Evolutionary conservation across 2,888 invertebrate species (phyloP).

Genomic region (Exephanes ischioxanthus): DNA sequence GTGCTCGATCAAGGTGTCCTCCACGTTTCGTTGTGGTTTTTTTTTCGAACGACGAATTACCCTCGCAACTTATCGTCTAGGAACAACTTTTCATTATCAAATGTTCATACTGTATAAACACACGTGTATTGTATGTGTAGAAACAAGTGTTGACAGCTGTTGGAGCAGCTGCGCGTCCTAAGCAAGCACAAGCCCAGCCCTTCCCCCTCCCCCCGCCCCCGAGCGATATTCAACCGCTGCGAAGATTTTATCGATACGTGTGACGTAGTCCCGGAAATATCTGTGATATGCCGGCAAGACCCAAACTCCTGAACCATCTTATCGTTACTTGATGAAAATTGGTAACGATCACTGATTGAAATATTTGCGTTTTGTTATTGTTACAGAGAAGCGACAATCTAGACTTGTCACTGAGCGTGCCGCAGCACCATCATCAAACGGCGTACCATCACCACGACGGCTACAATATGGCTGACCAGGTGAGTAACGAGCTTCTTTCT

Average conservation of each 20-base stretch:
- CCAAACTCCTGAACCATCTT: background rate
- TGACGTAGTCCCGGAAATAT: background rate
- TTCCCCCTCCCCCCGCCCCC: conserved; percentile 32
- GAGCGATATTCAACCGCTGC: conserved; percentile 24
- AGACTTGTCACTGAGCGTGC: conserved; percentile 90
- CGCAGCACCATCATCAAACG: conserved; percentile 85
- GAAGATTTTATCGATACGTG: conserved; percentile 54
- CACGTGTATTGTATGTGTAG: conserved; percentile 7
- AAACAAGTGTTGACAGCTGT: conserved; percentile 64
- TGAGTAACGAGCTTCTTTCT: conserved; percentile 80
- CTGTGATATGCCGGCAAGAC: background rate
- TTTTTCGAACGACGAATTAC: background rate
- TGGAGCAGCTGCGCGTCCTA: conserved; percentile 61
- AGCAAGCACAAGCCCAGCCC: conserved; percentile 46
- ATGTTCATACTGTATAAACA: conserved; percentile 35
- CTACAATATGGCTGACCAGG: conserved; percentile 93
- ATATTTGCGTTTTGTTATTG: conserved; percentile 80
- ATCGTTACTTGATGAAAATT: background rate
- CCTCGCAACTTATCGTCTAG: conserved; percentile 4
- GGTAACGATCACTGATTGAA: background rate
- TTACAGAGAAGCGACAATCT: conserved; percentile 92
- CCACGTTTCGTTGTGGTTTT: background rate
- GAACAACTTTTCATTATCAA: conserved; percentile 34
- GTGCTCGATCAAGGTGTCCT: background rate
- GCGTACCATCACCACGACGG: conserved; percentile 88